Base-by-base conservation (phyloP, 1,140 invertebrate genomes). In the Lordiphosa collinella region DNA sequence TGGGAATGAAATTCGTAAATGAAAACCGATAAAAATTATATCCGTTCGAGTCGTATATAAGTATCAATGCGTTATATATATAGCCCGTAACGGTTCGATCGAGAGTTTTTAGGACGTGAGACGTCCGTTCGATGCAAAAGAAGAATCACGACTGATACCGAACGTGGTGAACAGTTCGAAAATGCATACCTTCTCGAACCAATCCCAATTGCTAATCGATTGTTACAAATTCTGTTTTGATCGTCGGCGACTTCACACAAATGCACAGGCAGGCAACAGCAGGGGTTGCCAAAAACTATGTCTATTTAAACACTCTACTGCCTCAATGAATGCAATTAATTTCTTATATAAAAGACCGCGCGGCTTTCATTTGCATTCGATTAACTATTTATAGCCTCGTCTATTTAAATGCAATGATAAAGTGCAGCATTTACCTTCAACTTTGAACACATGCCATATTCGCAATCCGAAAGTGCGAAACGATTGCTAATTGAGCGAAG, bases 91-190 rank as follows among this genome's bases (percentile, higher is more conserved):
- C 78, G 78, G 78, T 82, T 82, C 78, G 78, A 82, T 82, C 78
- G 78, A 84, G 49, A 69, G 18, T 38, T 47, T 76, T 67, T 47
- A 62, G 80, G 80, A 86, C 80, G 80, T 76, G 37, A 76, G 61
- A 80, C 75, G 80, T 86, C 80, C 80, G 80, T 73, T 86, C 80
- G 80, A 86, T 57, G 59, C 80, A 72, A 86, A 73, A 67, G 70
- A 86, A 76, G 72, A 76, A 68, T 76, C 74, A 86, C 80, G 80
- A 86, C 80, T 86, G 71, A 72, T 54, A 49, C 63, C 63, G 74
- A 78, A 76, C 58, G 74, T 68, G 64, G 62, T 76, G 67, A 72
- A 62, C 75, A 58, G 50, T 80, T 60, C 67, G 63, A 85, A 85
- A 84, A 68, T 62, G 49, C 61, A 84, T 74, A 74, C 62, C 65